phyloP scores from a whole-genome alignment of 2,888 invertebrate species.

The Sclerodermus sp. region DNA sequence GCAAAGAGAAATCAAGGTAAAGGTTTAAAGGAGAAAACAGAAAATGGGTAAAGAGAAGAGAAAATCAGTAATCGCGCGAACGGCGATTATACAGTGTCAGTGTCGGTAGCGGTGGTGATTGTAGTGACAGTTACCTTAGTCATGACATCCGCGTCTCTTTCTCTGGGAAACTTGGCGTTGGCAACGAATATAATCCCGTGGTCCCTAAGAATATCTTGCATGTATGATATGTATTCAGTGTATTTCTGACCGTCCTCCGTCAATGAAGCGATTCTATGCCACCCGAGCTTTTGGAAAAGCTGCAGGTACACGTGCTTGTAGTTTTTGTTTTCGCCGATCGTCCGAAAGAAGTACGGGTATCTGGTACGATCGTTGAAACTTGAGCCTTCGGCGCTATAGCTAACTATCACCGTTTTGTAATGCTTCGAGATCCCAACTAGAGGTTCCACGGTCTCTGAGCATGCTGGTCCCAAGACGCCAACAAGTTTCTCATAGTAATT shows the following conservation, averaged over 20 bases:
- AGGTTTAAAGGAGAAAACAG: too few relatives aligned
- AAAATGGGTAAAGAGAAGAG: neutral
- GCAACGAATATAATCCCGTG: conserved; percentile 68
- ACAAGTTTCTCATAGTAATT: conserved; percentile 63
- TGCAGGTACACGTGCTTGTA: conserved; percentile 69
- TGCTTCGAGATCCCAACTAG: conserved; percentile 76
- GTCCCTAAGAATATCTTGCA: conserved; percentile 68
- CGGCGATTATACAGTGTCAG: conserved; percentile 5
- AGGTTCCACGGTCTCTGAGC: conserved; percentile 80
- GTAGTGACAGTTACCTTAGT: conserved; percentile 63
- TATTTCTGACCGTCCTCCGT: conserved; percentile 81
- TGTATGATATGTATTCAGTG: conserved; percentile 73
- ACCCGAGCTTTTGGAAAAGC: conserved; percentile 65
- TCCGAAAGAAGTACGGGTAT: conserved; percentile 79
- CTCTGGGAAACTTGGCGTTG: conserved; percentile 71
- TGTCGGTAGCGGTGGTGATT: neutral
- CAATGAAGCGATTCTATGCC: conserved; percentile 74
- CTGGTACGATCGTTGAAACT: conserved; percentile 69
- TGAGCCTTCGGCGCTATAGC: conserved; percentile 78
- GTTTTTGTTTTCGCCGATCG: conserved; percentile 76
- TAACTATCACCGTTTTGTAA: conserved; percentile 72
- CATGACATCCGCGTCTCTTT: conserved; percentile 62
- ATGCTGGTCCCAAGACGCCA: conserved; percentile 78
- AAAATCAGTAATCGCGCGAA: neutral
- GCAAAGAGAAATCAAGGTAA: too few relatives aligned